phyloP scores from a whole-genome alignment of 2,797 vertebrate species.

The Spheniscus humboldti region DNA sequence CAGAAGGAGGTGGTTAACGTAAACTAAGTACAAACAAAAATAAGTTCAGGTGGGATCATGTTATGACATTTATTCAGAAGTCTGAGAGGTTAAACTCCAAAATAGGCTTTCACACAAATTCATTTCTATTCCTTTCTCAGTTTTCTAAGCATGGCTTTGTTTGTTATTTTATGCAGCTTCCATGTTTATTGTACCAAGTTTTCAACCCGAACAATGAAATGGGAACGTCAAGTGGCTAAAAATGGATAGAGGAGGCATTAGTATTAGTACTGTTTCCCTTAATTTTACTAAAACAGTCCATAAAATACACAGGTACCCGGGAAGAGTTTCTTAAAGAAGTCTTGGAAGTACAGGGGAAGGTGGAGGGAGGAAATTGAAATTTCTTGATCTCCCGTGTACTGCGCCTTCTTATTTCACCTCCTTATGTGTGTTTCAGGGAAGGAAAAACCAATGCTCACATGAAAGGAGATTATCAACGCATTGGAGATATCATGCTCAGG shows the following conservation, averaged over 20 bases:
- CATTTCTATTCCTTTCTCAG: neutral
- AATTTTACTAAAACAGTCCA: neutral
- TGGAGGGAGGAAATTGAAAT: neutral
- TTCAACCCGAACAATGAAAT: neutral
- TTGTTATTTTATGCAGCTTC: neutral
- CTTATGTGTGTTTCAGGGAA: conserved; percentile 80
- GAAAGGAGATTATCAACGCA: conserved; percentile 84
- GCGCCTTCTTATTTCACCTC: neutral
- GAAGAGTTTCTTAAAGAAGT: neutral
- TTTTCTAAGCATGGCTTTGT: neutral
- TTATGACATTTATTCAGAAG: neutral
- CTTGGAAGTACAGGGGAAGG: neutral
- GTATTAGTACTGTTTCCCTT: neutral
- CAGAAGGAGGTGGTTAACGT: fast-evolving
- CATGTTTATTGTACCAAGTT: neutral
- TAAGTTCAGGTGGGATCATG: fast-evolving
- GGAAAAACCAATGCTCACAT: conserved; percentile 79
- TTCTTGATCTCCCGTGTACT: neutral
- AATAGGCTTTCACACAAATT: neutral
- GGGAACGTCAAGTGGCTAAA: neutral
- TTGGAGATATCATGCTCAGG: conserved; percentile 92
- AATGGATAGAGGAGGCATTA: neutral
- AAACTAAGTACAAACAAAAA: neutral
- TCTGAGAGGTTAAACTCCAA: neutral
- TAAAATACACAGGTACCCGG: neutral